Percentiles rank a stretch among this genome's conserved stretches.
Conservation (phyloP, 2,113 vertebrate species). For the Pardalotus punctatus region DNA sequence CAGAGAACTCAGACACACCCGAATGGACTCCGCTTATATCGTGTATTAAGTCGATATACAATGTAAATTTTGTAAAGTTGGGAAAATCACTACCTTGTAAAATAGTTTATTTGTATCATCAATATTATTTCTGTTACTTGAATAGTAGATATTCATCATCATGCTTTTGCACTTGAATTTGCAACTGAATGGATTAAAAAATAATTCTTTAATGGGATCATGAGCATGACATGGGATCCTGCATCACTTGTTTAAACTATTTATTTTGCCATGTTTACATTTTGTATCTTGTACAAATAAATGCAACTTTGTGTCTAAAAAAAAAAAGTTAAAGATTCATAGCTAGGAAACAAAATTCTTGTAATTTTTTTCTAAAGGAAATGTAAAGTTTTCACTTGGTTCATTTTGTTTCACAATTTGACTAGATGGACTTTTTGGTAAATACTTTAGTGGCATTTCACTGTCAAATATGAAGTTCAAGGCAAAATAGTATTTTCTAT, state of each 20-base stretch:
- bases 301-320: conserved; percentile 92
- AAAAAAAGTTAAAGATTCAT: conserved; percentile 83
- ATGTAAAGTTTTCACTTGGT: conserved; percentile 87
- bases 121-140: conserved; percentile 96
- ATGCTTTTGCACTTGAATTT: conserved; percentile 96
- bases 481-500: conserved; percentile 91
- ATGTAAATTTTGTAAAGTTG: conserved; percentile 96
- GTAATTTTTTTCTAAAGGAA: conserved; percentile 86
- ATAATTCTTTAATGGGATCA: conserved; percentile 91
- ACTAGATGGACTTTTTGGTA: conserved; percentile 87
- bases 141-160: conserved; percentile 95
- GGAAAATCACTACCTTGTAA: conserved; percentile 96
- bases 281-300: conserved; percentile 96
- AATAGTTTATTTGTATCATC: conserved; percentile 97
- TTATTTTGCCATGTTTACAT: conserved; percentile 99
- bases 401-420: conserved; percentile 89
- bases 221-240: conserved; percentile 91
- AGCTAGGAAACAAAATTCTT: conserved; percentile 87
- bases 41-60: conserved; percentile 82
- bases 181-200: conserved; percentile 89
- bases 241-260: conserved; percentile 94
- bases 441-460: conserved; percentile 87
- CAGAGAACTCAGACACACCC: conserved; percentile 73
- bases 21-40: conserved; percentile 79
- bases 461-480: conserved; percentile 86